A percentile compares a stretch with the other conserved stretches of the same genome.
Evolutionary conservation across 2,888 invertebrate species (phyloP).

Genomic region (Sthenelais limicola): DNA sequence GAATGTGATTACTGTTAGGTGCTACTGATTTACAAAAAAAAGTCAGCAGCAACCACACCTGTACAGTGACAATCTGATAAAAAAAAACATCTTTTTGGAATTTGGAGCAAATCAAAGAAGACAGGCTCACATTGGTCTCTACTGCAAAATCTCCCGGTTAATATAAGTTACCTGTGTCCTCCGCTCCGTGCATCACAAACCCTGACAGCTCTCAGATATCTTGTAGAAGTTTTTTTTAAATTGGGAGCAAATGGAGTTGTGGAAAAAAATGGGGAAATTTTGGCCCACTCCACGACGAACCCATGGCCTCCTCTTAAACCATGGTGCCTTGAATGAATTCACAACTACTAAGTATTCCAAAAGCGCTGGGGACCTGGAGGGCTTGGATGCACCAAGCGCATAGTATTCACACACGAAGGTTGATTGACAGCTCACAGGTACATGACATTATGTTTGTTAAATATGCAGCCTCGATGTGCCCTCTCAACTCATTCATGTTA

Average conservation of each 20-base stretch:
- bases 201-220: conserved; percentile 7
- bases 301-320: conserved; percentile 4
- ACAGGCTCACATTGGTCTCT: conserved; percentile 37
- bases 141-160: conserved; percentile 27
- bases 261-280: too few relatives aligned
- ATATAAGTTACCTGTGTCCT: neutral
- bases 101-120: conserved; percentile 27
- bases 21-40: conserved; percentile 32
- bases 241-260: too few relatives aligned
- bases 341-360: conserved; percentile 29
- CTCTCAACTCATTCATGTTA: too few relatives aligned
- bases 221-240: too few relatives aligned
- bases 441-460: too few relatives aligned
- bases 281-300: too few relatives aligned
- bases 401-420: conserved; percentile 1
- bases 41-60: conserved; percentile 27
- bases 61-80: too few relatives aligned
- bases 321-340: conserved; percentile 32
- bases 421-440: conserved; percentile 18
- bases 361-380: conserved; percentile 26
- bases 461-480: too few relatives aligned
- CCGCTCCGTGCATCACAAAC: conserved; percentile 20
- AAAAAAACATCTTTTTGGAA: conserved; percentile 25
- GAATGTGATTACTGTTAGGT: conserved; percentile 37
- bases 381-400: conserved; percentile 25